A percentile compares a stretch with the other conserved stretches of the same genome.
Conservation (phyloP, 2,113 vertebrate genomes). For the Clupea harengus region DNA sequence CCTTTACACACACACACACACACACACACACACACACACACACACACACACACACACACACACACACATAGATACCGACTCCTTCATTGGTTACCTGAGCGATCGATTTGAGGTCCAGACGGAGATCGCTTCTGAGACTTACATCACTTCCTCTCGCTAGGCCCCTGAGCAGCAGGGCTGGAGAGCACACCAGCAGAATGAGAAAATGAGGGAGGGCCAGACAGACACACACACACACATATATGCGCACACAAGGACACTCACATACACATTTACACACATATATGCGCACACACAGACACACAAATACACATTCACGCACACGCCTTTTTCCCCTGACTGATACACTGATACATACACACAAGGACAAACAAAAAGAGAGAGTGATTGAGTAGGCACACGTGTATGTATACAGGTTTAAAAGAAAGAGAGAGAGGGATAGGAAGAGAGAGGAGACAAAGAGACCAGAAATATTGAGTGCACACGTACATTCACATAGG, state of each 20-base stretch:
- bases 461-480: no score
- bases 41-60: conserved; percentile 3
- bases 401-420: not conserved
- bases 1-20: not conserved
- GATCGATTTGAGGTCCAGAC: not conserved
- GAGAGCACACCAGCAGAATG: not conserved
- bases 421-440: not conserved
- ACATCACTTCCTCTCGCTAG: not conserved
- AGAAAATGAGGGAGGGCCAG: not conserved
- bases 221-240: not conserved
- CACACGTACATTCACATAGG: no score
- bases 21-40: not conserved
- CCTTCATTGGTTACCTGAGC: not conserved
- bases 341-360: not conserved
- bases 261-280: not conserved
- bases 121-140: not conserved
- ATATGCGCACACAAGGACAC: not conserved
- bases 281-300: no score
- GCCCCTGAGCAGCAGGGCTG: not conserved
- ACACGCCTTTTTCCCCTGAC: not conserved
- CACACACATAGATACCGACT: not conserved
- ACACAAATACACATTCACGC: not conserved
- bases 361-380: not conserved
- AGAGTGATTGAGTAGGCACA: not conserved
- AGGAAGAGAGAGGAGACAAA: not conserved